Evolutionary conservation across 2,113 vertebrate species (phyloP).

Genomic region (Grallaria varia): DNA sequence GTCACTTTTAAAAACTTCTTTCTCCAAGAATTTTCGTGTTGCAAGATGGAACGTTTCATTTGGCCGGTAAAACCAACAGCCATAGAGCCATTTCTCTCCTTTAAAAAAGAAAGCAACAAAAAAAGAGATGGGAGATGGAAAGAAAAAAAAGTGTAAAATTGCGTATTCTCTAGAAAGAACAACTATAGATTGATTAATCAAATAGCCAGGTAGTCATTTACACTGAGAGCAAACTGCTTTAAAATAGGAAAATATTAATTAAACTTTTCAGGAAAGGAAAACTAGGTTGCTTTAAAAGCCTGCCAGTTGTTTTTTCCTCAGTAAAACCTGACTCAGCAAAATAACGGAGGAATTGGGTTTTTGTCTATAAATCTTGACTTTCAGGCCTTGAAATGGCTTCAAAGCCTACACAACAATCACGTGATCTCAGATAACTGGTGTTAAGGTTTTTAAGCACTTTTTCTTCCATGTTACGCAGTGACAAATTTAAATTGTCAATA

Average conservation of each 20-base stretch:
- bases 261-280: neutral
- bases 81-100: conserved; percentile 98
- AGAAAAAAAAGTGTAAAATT: neutral
- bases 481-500: neutral
- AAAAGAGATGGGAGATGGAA: neutral
- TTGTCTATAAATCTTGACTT: neutral
- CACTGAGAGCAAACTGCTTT: neutral
- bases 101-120: neutral
- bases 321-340: neutral
- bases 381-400: neutral
- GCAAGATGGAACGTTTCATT: conserved; percentile 98
- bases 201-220: neutral
- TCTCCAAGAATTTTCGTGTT: conserved; percentile 97
- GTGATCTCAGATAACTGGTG: neutral
- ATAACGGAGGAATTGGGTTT: neutral
- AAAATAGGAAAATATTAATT: neutral
- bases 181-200: neutral
- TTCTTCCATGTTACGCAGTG: neutral
- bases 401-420: neutral
- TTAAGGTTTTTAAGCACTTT: neutral
- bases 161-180: neutral
- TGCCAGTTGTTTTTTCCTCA: neutral
- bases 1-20: conserved; percentile 99
- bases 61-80: conserved; percentile 98
- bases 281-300: neutral